phyloP scores from a whole-genome alignment of 1,140 invertebrate species.

The Euglossa dilemma region DNA sequence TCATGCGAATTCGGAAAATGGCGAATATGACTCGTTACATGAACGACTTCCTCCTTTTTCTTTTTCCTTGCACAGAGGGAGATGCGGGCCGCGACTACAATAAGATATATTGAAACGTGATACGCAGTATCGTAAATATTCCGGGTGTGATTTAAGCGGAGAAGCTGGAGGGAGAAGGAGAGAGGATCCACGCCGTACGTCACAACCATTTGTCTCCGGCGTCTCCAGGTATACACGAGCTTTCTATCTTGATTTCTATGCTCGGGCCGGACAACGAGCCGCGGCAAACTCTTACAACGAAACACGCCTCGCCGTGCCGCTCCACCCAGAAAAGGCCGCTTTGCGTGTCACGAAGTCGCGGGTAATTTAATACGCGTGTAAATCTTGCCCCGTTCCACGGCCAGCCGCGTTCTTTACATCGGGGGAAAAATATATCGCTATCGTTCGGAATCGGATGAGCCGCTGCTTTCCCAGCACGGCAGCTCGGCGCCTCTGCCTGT shows the following conservation, averaged over 20 bases:
- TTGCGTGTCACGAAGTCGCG: constrained; percentile 70
- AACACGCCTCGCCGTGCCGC: constrained; percentile 57
- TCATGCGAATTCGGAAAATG: neutral
- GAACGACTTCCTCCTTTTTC: constrained; percentile 67
- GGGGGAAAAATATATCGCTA: constrained; percentile 61
- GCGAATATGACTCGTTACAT: constrained; percentile 67
- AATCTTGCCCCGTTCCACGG: constrained; percentile 50
- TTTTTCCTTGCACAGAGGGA: constrained; percentile 43
- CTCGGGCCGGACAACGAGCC: constrained; percentile 59
- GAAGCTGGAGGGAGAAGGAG: constrained; percentile 34
- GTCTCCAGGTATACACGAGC: constrained; percentile 67
- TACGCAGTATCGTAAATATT: constrained; percentile 68
- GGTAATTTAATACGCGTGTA: constrained; percentile 71
- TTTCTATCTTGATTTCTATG: constrained; percentile 73
- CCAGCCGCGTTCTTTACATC: constrained; percentile 49
- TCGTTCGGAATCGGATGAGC: constrained; percentile 60
- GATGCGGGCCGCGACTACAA: constrained; percentile 57
- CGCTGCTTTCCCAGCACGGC: constrained; percentile 46
- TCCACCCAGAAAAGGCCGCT: constrained; percentile 62
- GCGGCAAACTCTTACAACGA: constrained; percentile 61
- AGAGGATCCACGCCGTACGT: constrained; percentile 66
- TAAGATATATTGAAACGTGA: constrained; percentile 72
- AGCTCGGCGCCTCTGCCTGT: neutral
- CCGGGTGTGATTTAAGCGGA: constrained; percentile 67
- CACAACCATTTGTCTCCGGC: constrained; percentile 70